Evolutionary conservation across 2,888 invertebrate genomes (phyloP), one percentile per base, ranked within the genome.

Genomic region (Clepsis dumicolana): DNA sequence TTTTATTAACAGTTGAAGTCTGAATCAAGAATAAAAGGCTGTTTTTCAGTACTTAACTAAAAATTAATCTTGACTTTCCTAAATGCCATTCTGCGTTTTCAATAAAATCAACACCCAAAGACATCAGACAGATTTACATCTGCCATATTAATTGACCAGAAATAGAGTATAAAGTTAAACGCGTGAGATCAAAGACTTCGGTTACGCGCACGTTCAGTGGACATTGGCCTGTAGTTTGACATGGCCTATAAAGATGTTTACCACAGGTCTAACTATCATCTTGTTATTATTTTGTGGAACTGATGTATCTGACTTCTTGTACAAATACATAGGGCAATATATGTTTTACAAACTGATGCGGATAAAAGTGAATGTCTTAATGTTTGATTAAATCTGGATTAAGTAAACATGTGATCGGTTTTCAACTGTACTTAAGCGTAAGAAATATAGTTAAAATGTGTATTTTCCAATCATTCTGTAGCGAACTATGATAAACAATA

Each of bases 181-280:
- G 16, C 52, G 32, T 48, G 29, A 65, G 64, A 69, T 48, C 64
- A 60, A 69, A 60, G 69, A 54, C 60, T 18, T 29, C 53, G 25
- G 52, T 54, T 61, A 54, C 35, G 56, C 44, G 54, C 50, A 60
- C 63, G 52, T 35, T 12, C n/a, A n/a, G 18, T 67, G 35, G 52
- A 53, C 62, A 62, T 66, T 68, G 68, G 57, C 54, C 60, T 24
- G 61, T 2, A 21, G 53, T 61, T 44, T 61, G 54, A 66, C 65
- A 66, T 25, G 61, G 38, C 53, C 65, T 66, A 54, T 66, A 54
- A 38, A 38, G 52, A 61, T 54, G 41, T 59, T 65, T 57, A 35
- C 35, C 50, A 65, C 35, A 21, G 4, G 48, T 48, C n/a, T 48
- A 10, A 21, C 12, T 12, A 18, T 21, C 12, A 48, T 10, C 38